Evolutionary conservation across 2,888 invertebrate species (phyloP).

Genomic region (Iselma pallidipennis): DNA sequence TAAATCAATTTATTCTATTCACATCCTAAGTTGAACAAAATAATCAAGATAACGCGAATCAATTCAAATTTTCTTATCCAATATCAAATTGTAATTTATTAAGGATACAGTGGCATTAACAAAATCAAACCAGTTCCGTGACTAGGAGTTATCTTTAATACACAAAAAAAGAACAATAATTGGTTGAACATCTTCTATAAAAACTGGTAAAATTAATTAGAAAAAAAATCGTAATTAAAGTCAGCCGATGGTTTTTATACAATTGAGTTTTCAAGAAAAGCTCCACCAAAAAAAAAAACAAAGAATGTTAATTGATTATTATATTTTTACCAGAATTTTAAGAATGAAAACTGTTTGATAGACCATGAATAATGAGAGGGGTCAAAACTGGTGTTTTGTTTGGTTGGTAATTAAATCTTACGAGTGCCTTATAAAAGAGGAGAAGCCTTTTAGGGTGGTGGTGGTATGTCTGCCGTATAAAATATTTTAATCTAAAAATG

Average conservation of each 20-base stretch:
- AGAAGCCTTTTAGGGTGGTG: too few relatives aligned
- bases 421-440: too few relatives aligned
- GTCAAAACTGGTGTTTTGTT: too few relatives aligned
- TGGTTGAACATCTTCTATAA: background rate
- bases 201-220: background rate
- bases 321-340: too few relatives aligned
- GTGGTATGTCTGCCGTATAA: too few relatives aligned
- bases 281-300: background rate
- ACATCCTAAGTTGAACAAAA: background rate
- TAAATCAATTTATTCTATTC: slow-evolving; percentile 1
- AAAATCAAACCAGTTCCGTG: background rate
- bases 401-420: too few relatives aligned
- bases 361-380: too few relatives aligned
- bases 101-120: background rate
- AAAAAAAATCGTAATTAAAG: background rate
- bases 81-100: background rate
- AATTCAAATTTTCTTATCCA: background rate
- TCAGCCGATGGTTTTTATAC: background rate
- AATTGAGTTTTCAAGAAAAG: background rate
- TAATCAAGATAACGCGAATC: background rate
- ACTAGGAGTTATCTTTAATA: background rate
- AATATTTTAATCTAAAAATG: too few relatives aligned
- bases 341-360: too few relatives aligned
- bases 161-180: background rate
- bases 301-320: background rate